These are phyloP conservation scores for Steatornis caripensis DNA, from an alignment of 2,113 vertebrate species.

Conservation along the genomic window DNA sequence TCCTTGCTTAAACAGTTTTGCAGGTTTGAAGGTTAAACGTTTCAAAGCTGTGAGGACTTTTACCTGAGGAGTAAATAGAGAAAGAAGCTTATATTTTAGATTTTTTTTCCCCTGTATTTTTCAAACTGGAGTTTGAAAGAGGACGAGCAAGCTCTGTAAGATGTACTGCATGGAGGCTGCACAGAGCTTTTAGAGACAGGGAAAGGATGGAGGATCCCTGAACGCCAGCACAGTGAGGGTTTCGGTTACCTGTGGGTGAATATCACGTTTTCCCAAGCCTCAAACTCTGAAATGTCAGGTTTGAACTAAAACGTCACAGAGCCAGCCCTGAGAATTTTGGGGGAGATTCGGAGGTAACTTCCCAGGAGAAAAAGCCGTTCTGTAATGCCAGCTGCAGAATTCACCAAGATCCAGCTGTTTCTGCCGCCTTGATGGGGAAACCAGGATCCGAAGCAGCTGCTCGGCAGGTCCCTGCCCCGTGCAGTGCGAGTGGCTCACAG, in stretches of 20 bases:
- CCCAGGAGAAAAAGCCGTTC: not conserved
- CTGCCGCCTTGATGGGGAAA: not conserved
- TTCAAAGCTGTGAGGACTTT: not conserved
- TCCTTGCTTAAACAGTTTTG: not conserved
- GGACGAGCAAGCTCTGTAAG: not conserved
- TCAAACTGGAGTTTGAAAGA: not conserved
- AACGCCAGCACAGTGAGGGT: not conserved
- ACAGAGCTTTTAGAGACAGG: not conserved
- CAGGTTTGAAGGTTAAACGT: not conserved
- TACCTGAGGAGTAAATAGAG: not conserved
- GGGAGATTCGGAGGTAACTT: not conserved
- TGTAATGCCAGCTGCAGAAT: not conserved
- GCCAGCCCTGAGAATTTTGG: not conserved
- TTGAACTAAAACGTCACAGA: not conserved
- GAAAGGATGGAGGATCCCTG: not conserved
- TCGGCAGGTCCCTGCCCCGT: not conserved
- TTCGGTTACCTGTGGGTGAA: not conserved
- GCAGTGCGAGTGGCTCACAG: accelerated
- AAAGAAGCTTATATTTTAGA: not conserved
- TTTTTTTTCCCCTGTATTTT: not conserved
- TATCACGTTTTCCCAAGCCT: not conserved
- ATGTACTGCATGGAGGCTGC: not conserved
- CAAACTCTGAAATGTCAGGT: not conserved
- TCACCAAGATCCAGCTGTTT: not conserved
- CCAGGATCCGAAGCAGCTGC: not conserved